Conservation (phyloP, 2,888 invertebrate species). For the Ceraclea dissimilis region DNA sequence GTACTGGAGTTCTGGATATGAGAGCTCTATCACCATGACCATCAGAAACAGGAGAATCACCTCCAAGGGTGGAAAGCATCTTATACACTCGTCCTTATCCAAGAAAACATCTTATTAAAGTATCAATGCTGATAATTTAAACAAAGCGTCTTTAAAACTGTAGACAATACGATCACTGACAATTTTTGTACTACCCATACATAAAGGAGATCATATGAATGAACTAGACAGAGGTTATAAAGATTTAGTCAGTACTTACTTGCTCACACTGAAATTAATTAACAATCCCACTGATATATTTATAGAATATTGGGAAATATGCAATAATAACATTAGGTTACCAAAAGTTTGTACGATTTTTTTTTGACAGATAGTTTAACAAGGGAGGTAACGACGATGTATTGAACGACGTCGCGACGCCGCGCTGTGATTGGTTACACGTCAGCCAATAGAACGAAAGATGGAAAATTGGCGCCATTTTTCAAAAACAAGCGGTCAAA, state of each 20-base stretch:
- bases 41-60: constrained; percentile 7
- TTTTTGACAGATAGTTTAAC: too few relatives aligned
- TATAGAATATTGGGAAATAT: too few relatives aligned
- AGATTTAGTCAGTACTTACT: too few relatives aligned
- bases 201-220: too few relatives aligned
- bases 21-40: constrained; percentile 7
- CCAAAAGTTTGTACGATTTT: too few relatives aligned
- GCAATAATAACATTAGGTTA: too few relatives aligned
- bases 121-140: not conserved
- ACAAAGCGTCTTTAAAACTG: not conserved
- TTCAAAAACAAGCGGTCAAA: not conserved
- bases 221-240: too few relatives aligned
- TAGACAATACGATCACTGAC: too few relatives aligned
- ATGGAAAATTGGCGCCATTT: not conserved
- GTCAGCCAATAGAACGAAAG: not conserved
- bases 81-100: not conserved
- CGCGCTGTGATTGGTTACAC: constrained; percentile 3
- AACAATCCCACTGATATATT: too few relatives aligned
- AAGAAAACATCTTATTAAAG: not conserved
- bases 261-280: too few relatives aligned
- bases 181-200: too few relatives aligned
- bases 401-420: constrained; percentile 21
- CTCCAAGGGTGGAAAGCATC: constrained; percentile 5
- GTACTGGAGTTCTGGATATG: constrained; percentile 7
- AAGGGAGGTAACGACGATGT: not conserved